phyloP scores from a whole-genome alignment of 2,113 vertebrate species.

The Gobius niger region DNA sequence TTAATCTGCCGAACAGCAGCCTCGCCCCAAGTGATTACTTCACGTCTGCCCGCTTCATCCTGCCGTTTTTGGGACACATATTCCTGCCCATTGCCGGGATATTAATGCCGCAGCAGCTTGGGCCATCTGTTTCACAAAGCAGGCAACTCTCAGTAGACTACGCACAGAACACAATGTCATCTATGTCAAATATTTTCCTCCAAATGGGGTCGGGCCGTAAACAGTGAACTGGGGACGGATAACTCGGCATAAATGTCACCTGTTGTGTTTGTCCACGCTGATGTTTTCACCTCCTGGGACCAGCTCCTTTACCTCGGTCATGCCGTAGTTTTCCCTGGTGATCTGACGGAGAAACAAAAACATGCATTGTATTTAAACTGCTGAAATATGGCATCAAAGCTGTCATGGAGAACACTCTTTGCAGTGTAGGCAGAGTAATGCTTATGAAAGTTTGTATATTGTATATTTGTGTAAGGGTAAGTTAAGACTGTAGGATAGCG shows the following conservation, averaged over 20 bases:
- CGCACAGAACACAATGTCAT: constrained; percentile 7
- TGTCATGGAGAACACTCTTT: no score
- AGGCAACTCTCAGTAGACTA: constrained; percentile 16
- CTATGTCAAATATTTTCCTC: not conserved
- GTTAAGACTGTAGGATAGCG: not conserved
- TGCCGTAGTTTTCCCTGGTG: constrained; percentile 91
- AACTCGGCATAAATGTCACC: constrained; percentile 67
- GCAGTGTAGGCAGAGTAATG: no score
- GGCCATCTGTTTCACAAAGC: constrained; percentile 55
- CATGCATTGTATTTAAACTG: not conserved
- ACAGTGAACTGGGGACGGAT: not conserved
- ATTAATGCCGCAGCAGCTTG: constrained; percentile 25
- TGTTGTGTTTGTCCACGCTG: constrained; percentile 86
- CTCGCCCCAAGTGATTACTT: not conserved
- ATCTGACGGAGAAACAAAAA: constrained; percentile 76
- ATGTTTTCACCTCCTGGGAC: constrained; percentile 86
- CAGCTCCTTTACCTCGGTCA: constrained; percentile 89
- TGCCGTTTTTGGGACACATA: constrained; percentile 8
- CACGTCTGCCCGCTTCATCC: not conserved
- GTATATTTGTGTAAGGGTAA: not conserved
- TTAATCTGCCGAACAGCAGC: not conserved
- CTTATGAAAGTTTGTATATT: not conserved
- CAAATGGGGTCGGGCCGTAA: not conserved
- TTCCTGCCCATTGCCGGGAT: constrained; percentile 12
- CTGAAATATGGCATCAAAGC: no score